Percentiles rank a stretch among this genome's conserved stretches.
phyloP scores from a whole-genome alignment of 2,113 vertebrate species.

The Galbula dea region DNA sequence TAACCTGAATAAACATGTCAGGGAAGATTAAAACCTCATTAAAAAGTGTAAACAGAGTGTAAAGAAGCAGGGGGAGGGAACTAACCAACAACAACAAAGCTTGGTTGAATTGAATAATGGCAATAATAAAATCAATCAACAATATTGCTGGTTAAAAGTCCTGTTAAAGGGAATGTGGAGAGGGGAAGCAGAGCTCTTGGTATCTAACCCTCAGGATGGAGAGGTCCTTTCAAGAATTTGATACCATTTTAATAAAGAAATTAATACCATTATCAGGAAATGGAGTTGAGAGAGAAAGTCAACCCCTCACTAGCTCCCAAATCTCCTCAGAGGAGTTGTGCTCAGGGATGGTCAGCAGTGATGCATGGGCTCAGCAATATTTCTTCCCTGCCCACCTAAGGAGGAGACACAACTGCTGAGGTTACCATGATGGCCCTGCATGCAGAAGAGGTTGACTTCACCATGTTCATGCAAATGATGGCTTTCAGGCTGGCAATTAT shows the following conservation, averaged over 20 bases:
- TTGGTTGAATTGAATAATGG: slow-evolving; percentile 17
- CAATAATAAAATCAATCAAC: slow-evolving; percentile 49
- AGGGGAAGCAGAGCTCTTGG: slow-evolving; percentile 27
- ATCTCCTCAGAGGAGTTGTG: slow-evolving; percentile 31
- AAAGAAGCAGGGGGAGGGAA: neutral
- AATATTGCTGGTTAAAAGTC: slow-evolving; percentile 16
- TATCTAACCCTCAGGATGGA: slow-evolving; percentile 12
- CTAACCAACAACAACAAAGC: neutral
- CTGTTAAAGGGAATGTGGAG: neutral
- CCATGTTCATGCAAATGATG: slow-evolving; percentile 6
- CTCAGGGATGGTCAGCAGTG: neutral
- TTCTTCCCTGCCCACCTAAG: neutral
- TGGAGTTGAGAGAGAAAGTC: neutral
- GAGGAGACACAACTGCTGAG: slow-evolving; percentile 9
- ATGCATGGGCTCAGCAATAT: neutral
- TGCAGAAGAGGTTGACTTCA: neutral
- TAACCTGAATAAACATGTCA: slow-evolving; percentile 63
- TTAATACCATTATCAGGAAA: slow-evolving; percentile 53
- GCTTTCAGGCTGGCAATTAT: neutral
- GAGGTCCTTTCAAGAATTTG: slow-evolving; percentile 51
- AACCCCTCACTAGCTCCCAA: neutral
- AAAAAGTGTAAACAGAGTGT: slow-evolving; percentile 59
- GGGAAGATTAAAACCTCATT: slow-evolving; percentile 67
- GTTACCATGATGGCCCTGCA: neutral
- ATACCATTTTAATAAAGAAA: slow-evolving; percentile 65